Evolutionary conservation across 2,888 invertebrate species (phyloP), one percentile per base, ranked within the genome.

Genomic region (Loripinus fragilis): DNA sequence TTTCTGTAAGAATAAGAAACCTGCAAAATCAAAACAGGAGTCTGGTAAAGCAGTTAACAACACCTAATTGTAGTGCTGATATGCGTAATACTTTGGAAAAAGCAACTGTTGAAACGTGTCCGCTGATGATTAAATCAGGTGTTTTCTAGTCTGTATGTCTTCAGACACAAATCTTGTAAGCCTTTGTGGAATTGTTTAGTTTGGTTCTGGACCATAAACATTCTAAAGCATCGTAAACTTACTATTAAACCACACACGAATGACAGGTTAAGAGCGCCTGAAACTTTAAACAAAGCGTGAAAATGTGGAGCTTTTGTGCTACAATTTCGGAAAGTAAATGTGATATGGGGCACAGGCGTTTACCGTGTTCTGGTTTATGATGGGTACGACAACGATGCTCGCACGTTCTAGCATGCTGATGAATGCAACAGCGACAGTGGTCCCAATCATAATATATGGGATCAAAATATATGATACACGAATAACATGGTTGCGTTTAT

Each of bases 161-260:
- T 73, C 80, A 65, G 35, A 30, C 33, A 30, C 38, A 28, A 30
- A 74, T 74, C 78, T 69, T 64, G 74, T 69, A 71, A 64, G 77
- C 69, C 38, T 64, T 50, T 70, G 65, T 76, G 67, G 74, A 74
- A 76, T 52, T 83, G 80, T 83, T 83, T 80, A 78, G 74, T 52
- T 83, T 78, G 73, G 80, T 78, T 80, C 78, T 78, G 78, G 80
- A 64, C 80, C 83, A 83, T 83, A 83, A 83, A 83, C 75, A 80
- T 80, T 78, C 76, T 79, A 71, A 78, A 78, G 78, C 78, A 78
- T 80, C 80, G 78, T 83, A 83, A 83, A 73, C 65, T 33, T 65
- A 42, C 35, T 70, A 60, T 80, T 70, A 80, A 83, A 76, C 83
- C 83, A 41, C 80, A 80, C 83, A 83, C 83, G 83, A 74, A 72